phyloP scores from a whole-genome alignment of 2,888 invertebrate genomes.

The Caenorhabditis angaria region DNA sequence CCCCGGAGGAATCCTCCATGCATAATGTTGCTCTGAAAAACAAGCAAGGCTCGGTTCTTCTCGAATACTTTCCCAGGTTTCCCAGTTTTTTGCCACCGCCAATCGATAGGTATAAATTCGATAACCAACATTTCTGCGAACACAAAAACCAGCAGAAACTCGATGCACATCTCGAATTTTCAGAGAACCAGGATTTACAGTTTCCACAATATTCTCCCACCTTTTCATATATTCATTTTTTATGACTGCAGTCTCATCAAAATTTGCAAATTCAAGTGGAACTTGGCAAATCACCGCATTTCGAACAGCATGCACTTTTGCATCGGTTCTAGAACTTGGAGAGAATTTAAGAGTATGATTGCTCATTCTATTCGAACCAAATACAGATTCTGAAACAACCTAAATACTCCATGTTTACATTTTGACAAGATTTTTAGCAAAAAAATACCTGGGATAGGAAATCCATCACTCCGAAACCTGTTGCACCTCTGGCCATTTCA shows the following conservation, averaged over 20 bases:
- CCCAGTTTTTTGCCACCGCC: slow-evolving; percentile 48
- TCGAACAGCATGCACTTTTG: slow-evolving; percentile 59
- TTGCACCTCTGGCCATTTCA: slow-evolving; percentile 64
- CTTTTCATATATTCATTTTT: slow-evolving; percentile 26
- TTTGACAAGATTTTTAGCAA: slow-evolving; percentile 1
- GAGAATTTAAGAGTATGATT: slow-evolving; percentile 24
- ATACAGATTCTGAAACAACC: slow-evolving; percentile 21
- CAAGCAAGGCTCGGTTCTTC: slow-evolving; percentile 50
- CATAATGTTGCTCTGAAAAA: slow-evolving; percentile 57
- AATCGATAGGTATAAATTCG: slow-evolving; percentile 60
- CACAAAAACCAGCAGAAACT: slow-evolving; percentile 63
- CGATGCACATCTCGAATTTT: slow-evolving; percentile 52
- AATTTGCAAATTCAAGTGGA: slow-evolving; percentile 28
- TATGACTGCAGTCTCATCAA: slow-evolving; percentile 26
- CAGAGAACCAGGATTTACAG: slow-evolving; percentile 26
- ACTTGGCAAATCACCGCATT: slow-evolving; percentile 50
- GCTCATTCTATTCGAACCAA: slow-evolving; percentile 14
- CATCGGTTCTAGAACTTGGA: slow-evolving; percentile 52
- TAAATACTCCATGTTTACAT: slow-evolving; percentile 5
- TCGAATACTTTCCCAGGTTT: slow-evolving; percentile 43
- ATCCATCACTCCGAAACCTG: slow-evolving; percentile 63
- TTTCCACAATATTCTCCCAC: slow-evolving; percentile 24
- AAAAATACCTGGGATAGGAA: slow-evolving; percentile 46
- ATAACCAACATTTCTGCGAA: slow-evolving; percentile 56
- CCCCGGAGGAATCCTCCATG: slow-evolving; percentile 57